Conservation (phyloP, 1,140 invertebrate species). For the Anastatus disparis region DNA sequence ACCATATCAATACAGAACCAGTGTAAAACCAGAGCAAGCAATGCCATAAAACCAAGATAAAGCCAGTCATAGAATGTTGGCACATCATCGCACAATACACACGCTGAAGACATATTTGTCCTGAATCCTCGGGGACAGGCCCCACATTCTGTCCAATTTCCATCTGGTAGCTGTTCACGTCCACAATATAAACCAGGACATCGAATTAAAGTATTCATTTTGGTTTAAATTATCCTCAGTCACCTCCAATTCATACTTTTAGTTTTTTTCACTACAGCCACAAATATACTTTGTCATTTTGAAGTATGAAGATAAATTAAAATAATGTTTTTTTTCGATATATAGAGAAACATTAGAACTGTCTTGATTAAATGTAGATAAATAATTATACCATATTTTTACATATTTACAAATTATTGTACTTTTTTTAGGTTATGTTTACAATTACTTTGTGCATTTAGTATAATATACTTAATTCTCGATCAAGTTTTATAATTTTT, state of each 20-base stretch:
- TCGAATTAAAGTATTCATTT: conserved; percentile 43
- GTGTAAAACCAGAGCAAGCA: conserved; percentile 86
- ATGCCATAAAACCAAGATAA: conserved; percentile 92
- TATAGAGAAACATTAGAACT: not conserved
- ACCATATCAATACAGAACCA: conserved; percentile 92
- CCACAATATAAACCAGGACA: conserved; percentile 93
- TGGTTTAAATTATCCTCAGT: conserved; percentile 15
- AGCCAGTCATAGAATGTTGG: conserved; percentile 92
- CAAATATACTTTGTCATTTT: not conserved
- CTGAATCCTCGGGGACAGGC: conserved; percentile 87
- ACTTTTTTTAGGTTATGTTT: not conserved
- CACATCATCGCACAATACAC: conserved; percentile 79
- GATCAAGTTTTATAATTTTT: not conserved
- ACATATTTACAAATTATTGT: not conserved
- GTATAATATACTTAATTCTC: no score
- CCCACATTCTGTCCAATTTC: conserved; percentile 81
- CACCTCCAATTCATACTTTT: conserved; percentile 23
- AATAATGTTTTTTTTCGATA: not conserved
- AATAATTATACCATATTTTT: not conserved
- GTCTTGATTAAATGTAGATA: no score
- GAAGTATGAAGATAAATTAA: no score
- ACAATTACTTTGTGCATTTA: no score
- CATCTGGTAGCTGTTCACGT: conserved; percentile 72
- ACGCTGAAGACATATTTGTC: conserved; percentile 75
- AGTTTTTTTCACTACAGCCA: not conserved